Percentiles rank a stretch among this genome's conserved stretches.
Conservation (phyloP, 1,140 invertebrate genomes). For the Tigriopus japonicus region DNA sequence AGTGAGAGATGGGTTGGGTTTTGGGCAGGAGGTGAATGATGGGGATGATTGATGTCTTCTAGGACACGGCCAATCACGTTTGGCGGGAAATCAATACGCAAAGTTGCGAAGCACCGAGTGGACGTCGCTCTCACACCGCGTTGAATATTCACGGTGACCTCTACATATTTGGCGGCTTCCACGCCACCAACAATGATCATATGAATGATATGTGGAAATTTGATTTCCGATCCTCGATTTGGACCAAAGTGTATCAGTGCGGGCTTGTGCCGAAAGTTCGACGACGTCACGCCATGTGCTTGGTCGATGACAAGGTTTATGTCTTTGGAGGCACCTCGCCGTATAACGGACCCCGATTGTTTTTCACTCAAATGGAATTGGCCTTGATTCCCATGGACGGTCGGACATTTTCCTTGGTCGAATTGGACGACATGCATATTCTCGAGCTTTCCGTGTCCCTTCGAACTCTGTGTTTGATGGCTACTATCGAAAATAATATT, state of each 20-base stretch:
- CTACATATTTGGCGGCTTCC: not conserved
- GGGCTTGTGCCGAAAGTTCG: not conserved
- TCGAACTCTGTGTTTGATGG: not conserved
- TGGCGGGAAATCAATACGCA: not conserved
- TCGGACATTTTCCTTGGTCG: not conserved
- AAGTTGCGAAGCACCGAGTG: not conserved
- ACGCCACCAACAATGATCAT: not conserved
- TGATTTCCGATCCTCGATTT: not conserved
- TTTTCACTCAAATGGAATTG: constrained; percentile 2
- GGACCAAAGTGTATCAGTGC: not conserved
- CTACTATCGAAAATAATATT: not conserved
- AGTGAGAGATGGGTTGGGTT: too few relatives aligned
- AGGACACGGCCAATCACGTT: too few relatives aligned
- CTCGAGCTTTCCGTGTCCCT: not conserved
- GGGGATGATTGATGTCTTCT: too few relatives aligned
- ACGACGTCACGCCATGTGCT: not conserved
- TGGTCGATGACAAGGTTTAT: not conserved
- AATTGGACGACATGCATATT: not conserved
- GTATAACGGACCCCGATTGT: not conserved
- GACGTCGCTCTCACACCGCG: not conserved
- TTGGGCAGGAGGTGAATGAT: too few relatives aligned
- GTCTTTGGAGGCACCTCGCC: not conserved
- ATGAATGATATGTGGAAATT: constrained; percentile 5
- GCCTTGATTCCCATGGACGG: not conserved
- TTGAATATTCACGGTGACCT: not conserved